phyloP scores from a whole-genome alignment of 2,113 vertebrate species.

The Oncorhynchus keta region DNA sequence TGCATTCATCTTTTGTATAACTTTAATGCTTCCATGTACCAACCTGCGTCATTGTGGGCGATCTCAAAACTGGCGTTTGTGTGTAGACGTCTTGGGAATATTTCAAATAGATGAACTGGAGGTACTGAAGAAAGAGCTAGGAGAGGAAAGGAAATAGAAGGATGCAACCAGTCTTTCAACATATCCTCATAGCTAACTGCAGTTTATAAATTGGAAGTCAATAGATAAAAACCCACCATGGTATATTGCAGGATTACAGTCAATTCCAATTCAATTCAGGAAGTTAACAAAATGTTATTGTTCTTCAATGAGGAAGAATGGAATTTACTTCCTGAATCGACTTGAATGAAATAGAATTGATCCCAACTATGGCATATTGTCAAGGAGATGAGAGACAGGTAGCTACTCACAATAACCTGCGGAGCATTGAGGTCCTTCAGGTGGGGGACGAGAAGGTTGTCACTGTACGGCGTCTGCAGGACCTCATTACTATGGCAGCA shows the following conservation, averaged over 20 bases:
- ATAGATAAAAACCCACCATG: no score
- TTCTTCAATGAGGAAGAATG: no score
- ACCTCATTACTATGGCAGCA: constrained; percentile 82
- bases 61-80: constrained; percentile 66
- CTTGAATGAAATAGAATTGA: no score
- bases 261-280: no score
- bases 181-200: no score
- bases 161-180: no score
- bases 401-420: constrained; percentile 83
- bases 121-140: constrained; percentile 89
- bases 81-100: constrained; percentile 75
- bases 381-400: background rate
- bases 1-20: background rate
- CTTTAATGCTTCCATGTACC: constrained; percentile 23
- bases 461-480: constrained; percentile 82
- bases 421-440: constrained; percentile 87
- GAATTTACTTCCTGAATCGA: no score
- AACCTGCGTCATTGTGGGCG: constrained; percentile 85
- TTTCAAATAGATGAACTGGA: constrained; percentile 87
- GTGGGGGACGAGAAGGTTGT: constrained; percentile 86
- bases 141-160: constrained; percentile 13
- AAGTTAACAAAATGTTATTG: no score
- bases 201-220: no score
- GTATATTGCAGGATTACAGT: no score
- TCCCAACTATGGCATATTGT: no score